These are phyloP conservation scores for Pollenia griseotomentosa DNA, from an alignment of 2,888 invertebrate species.

Conservation along the genomic window DNA sequence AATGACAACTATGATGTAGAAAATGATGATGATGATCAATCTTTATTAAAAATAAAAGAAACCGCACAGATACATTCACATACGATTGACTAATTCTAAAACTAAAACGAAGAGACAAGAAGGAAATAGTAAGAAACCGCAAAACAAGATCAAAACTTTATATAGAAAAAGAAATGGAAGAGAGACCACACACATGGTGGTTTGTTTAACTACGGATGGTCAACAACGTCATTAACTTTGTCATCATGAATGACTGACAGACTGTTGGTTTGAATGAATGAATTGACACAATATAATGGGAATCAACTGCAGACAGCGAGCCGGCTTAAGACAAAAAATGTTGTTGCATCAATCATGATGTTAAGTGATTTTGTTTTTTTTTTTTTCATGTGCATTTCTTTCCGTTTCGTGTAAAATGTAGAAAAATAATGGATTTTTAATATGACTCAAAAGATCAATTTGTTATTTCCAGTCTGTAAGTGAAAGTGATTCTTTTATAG, in stretches of 20 bases:
- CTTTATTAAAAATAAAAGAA: slow-evolving; percentile 32
- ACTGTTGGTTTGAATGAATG: slow-evolving; percentile 51
- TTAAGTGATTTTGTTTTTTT: not conserved
- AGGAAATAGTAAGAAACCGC: slow-evolving; percentile 32
- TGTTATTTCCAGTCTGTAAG: slow-evolving; percentile 41
- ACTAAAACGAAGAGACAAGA: slow-evolving; percentile 36
- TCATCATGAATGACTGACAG: slow-evolving; percentile 21
- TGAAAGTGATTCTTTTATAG: slow-evolving; percentile 63
- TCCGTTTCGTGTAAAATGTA: slow-evolving; percentile 7
- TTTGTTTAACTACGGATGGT: slow-evolving; percentile 43
- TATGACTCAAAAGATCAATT: slow-evolving; percentile 59
- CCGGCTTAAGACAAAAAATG: slow-evolving; percentile 9
- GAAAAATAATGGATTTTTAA: slow-evolving; percentile 60
- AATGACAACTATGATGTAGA: slow-evolving; percentile 34
- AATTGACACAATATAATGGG: slow-evolving; percentile 70
- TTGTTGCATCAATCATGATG: slow-evolving; percentile 52
- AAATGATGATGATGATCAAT: slow-evolving; percentile 61
- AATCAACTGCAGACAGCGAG: slow-evolving; percentile 57
- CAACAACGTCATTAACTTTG: slow-evolving; percentile 25
- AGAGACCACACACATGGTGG: slow-evolving; percentile 64
- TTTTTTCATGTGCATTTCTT: slow-evolving; percentile 30
- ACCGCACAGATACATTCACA: slow-evolving; percentile 21
- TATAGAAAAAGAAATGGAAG: slow-evolving; percentile 31
- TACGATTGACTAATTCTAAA: slow-evolving; percentile 47
- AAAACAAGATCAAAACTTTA: slow-evolving; percentile 67